Evolutionary conservation across 1,140 invertebrate species (phyloP).

Genomic region (Oedothorax gibbosus): DNA sequence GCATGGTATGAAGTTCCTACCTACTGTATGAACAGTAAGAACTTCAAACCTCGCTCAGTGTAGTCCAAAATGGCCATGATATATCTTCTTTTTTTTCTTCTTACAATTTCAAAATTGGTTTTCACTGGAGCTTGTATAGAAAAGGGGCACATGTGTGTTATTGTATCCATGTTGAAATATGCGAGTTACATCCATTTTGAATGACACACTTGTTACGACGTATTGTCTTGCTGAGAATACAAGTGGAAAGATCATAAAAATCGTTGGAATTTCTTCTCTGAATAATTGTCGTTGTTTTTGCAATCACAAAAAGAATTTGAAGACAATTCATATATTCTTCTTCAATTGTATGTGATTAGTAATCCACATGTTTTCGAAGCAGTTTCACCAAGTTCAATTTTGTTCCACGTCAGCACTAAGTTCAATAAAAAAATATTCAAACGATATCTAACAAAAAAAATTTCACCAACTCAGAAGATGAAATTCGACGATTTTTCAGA

Average conservation of each 20-base stretch:
- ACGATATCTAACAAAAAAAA: too few species aligned
- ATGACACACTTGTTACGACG: conserved; percentile 2
- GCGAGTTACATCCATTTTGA: neutral
- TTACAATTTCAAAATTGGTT: neutral
- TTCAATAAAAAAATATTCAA: too few species aligned
- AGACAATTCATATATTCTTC: neutral
- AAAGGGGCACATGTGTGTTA: neutral
- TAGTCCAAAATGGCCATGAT: conserved; percentile 37
- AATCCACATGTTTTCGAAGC: conserved; percentile 23
- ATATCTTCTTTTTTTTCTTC: too few species aligned
- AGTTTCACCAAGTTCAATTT: neutral
- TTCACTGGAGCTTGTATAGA: neutral
- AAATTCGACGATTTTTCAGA: too few species aligned
- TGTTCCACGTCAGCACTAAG: too few species aligned
- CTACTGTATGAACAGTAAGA: conserved; percentile 62
- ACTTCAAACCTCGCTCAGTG: conserved; percentile 61
- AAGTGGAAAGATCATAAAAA: neutral
- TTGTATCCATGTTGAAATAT: conserved; percentile 5
- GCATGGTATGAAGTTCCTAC: conserved; percentile 63
- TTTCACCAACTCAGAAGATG: too few species aligned
- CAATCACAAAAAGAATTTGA: neutral
- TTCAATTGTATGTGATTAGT: conserved; percentile 1
- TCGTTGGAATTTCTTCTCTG: neutral
- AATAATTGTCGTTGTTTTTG: neutral
- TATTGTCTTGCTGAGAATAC: neutral